Evolutionary conservation across 2,113 vertebrate genomes (phyloP).

Genomic region (Oceanodroma tethys): DNA sequence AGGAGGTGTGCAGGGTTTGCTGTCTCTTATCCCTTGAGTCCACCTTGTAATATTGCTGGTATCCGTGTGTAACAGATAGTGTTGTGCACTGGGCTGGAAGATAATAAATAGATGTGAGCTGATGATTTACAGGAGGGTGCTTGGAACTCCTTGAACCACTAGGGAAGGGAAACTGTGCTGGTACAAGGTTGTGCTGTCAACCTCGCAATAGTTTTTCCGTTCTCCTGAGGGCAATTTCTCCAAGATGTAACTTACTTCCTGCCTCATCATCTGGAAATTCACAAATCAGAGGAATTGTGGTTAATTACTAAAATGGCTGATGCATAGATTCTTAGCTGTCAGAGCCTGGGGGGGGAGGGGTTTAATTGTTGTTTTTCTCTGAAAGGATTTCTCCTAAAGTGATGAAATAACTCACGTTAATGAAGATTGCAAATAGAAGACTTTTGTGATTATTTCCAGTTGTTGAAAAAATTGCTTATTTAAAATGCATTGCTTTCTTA

Average conservation of each 20-base stretch:
- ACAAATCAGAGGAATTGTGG: slow-evolving; percentile 67
- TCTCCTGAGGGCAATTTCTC: slow-evolving; percentile 70
- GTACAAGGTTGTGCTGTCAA: slow-evolving; percentile 68
- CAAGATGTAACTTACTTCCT: slow-evolving; percentile 62
- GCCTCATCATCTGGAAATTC: slow-evolving; percentile 70
- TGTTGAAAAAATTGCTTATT: slow-evolving; percentile 50
- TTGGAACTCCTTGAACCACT: slow-evolving; percentile 73
- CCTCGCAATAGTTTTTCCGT: slow-evolving; percentile 63
- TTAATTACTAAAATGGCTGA: slow-evolving; percentile 73
- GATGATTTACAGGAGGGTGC: slow-evolving; percentile 78
- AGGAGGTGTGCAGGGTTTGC: slow-evolving; percentile 55
- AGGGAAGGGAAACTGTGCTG: slow-evolving; percentile 53
- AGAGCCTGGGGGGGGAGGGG: not conserved
- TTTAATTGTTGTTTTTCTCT: slow-evolving; percentile 62
- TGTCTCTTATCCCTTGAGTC: slow-evolving; percentile 66
- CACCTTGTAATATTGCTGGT: slow-evolving; percentile 73
- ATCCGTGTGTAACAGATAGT: slow-evolving; percentile 79
- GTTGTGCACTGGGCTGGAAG: slow-evolving; percentile 77
- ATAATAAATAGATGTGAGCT: slow-evolving; percentile 78
- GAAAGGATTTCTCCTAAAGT: slow-evolving; percentile 52
- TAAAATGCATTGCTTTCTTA: slow-evolving; percentile 43
- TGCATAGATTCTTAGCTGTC: slow-evolving; percentile 59
- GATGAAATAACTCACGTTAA: slow-evolving; percentile 68
- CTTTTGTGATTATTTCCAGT: slow-evolving; percentile 53
- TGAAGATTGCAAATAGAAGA: slow-evolving; percentile 48